Evolutionary conservation across 2,113 vertebrate species (phyloP), one percentile per base, ranked within the genome.

Genomic region (Erythrocercus mccallii): DNA sequence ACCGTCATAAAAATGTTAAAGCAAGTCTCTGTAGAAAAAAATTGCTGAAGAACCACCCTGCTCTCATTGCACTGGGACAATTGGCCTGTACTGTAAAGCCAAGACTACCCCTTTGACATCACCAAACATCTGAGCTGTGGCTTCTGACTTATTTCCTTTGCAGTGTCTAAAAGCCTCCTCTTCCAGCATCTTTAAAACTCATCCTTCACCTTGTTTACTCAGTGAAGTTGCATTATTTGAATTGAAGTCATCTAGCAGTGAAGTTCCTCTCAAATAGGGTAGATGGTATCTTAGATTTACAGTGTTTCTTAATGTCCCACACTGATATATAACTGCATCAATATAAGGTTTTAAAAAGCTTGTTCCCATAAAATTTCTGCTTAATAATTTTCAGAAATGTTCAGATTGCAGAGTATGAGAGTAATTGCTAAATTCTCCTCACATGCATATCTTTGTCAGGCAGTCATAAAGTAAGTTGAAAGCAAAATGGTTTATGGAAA

Each of bases 401-500:
- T 93, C 85, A 66, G 33, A 94, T 60, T 86, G 61, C 77, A 60
- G 72, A 95, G 73, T 53, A 27, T 78, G 57, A 53, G 48, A 78
- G 86, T 76, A 94, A 89, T 92, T 89, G 35, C 76, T 93, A 80
- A 97, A 82, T 93, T 93, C 45, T 83, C 76, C 66, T 87, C 81
- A 86, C 47, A 93, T 93, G 86, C 56, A 21, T 87, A 78, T 95
- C 90, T 90, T 95, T 97, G 92, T 95, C 70, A 93, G 56, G 61
- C 94, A 93, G 61, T 91, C 71, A 80, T 70, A 70, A 95, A 96
- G 73, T 79, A 88, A 84, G 76, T 83, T 96, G 93, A 96, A 92
- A 96, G 93, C 76, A 96, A 93, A 94, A 78, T 77, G 40, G 66
- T 89, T 80, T 92, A 76, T 95, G 86, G 96, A 92, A 95, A 95